Evolutionary conservation across 2,113 vertebrate species (phyloP).

Genomic region (Festucalex cinctus): DNA sequence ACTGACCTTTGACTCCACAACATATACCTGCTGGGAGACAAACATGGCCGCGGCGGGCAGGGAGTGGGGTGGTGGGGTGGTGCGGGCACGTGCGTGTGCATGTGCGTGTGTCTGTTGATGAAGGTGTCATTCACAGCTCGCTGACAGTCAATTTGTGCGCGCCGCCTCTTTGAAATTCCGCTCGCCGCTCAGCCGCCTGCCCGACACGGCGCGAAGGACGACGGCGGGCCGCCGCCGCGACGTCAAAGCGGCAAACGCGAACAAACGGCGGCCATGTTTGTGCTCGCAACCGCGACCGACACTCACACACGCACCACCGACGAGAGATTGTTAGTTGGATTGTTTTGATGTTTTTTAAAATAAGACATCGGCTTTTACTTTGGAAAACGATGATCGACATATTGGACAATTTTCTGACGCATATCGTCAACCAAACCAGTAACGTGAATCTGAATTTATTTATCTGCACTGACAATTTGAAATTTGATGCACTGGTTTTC

Average conservation of each 20-base stretch:
- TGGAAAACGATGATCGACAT: too few species aligned
- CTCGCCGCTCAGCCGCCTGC: conserved; percentile 1
- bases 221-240: neutral
- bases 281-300: neutral
- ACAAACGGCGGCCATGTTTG: too few species aligned
- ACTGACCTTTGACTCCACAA: conserved; percentile 42
- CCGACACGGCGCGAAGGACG: conserved; percentile 5
- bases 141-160: conserved; percentile 26
- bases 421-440: too few species aligned
- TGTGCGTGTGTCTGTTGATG: conserved; percentile 19
- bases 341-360: too few species aligned
- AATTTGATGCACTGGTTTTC: too few species aligned
- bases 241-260: neutral
- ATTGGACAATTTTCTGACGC: too few species aligned
- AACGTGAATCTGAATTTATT: too few species aligned
- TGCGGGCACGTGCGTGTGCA: neutral
- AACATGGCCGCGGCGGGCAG: conserved; percentile 7
- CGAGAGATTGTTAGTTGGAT: too few species aligned
- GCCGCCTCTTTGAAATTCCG: conserved; percentile 10
- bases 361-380: too few species aligned
- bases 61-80: neutral
- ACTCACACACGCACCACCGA: neutral
- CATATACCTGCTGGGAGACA: conserved; percentile 46
- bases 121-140: conserved; percentile 69
- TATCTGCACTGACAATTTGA: too few species aligned